Base-by-base conservation (phyloP, 2,888 invertebrate species). In the Capitulum mitella region DNA sequence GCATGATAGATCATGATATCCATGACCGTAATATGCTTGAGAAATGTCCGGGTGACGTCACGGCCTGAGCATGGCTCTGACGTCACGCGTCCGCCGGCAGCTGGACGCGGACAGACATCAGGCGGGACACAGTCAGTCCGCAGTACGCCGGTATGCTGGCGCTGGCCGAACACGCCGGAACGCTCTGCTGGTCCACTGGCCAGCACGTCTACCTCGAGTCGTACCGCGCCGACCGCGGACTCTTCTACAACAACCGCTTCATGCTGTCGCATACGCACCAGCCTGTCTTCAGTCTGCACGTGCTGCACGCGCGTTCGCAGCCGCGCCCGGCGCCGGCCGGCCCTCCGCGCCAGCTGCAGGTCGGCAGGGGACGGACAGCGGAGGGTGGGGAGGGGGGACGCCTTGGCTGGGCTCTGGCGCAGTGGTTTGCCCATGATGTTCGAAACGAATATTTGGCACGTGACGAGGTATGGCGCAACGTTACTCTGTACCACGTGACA, bases 161-260 rank as follows among this genome's bases (percentile, higher is more conserved):
- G 10, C 87, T 95, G 80, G 91, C 92, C 0, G 90, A 90, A 84
- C 91, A 91, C 8, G 91, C 92, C 83, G 92, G 92, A 14, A 88
- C 92, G 22, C 94, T 95, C 84, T 94, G 93, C 84, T 95, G 95
- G 94, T 94, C 93, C 0, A 92, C 93, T 83, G 93, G 93, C 0
- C 88, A 89, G 78, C 90, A 91, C 83, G 90, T 94, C 81, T 88
- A 92, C 76, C 90, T 90, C 26, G 95, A 96, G 70, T 3, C 70
- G 70, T 70, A 40, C 70, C 70, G 26, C 19, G 37, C 70, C 40
- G 40, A 70, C 40, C 70, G 70, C 22, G 22, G 37, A 22, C 3
- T 12, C 10, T 37, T 10, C 40, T 70, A 70, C 70, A 37, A 19
- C 70, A 70, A 70, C 70, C 70, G 22, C 26, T 26, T 70, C 40